These are phyloP conservation scores for Catagonus wagneri DNA, from an alignment of 2,113 vertebrate genomes.

Conservation along the genomic window DNA sequence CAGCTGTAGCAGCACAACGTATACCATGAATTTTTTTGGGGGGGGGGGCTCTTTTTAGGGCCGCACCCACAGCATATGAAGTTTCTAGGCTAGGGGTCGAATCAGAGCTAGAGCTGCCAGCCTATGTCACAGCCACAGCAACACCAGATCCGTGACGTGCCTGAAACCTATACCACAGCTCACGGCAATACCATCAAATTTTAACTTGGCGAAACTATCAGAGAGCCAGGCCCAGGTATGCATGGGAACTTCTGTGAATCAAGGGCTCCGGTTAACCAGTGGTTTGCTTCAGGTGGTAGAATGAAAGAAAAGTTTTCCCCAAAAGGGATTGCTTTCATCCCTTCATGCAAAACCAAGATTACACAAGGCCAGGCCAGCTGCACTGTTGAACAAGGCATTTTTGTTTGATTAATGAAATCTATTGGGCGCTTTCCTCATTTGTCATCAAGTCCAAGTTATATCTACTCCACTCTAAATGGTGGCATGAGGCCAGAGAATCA, in stretches of 20 bases:
- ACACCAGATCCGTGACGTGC: too few relatives aligned
- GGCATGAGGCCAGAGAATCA: neutral
- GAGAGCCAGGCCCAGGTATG: neutral
- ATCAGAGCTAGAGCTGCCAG: too few relatives aligned
- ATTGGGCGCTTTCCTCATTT: neutral
- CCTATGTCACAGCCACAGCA: too few relatives aligned
- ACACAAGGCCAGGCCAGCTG: neutral
- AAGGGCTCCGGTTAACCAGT: neutral
- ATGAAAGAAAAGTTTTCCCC: neutral
- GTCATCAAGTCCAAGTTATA: neutral
- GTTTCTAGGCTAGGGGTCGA: too few relatives aligned
- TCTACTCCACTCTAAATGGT: neutral
- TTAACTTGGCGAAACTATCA: neutral
- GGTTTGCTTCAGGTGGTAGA: neutral
- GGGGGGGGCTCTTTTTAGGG: too few relatives aligned
- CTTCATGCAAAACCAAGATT: slow-evolving; percentile 26
- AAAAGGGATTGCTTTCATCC: neutral
- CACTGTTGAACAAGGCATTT: slow-evolving; percentile 4
- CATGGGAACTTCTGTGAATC: neutral
- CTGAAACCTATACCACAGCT: too few relatives aligned
- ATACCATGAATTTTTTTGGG: neutral
- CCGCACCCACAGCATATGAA: too few relatives aligned
- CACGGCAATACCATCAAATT: neutral
- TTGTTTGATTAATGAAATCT: neutral
- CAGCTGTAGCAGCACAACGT: neutral